These are phyloP conservation scores for Holcopasites calliopsidis DNA, from an alignment of 1,140 invertebrate genomes.

Conservation along the genomic window DNA sequence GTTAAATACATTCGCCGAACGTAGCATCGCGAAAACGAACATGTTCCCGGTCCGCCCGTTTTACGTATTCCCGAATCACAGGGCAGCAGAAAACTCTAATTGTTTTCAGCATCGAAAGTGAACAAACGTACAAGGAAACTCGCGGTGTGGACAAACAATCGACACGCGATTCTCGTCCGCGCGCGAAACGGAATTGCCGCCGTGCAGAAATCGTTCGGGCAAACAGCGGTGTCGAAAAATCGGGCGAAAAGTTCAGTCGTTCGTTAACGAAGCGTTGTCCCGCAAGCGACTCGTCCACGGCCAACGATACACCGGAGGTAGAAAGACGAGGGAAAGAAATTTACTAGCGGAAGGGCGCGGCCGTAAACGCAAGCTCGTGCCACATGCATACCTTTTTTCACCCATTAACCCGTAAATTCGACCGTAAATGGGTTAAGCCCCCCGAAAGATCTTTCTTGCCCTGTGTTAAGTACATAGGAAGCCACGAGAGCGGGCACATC, in stretches of 20 bases:
- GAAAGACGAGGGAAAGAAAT: constrained; percentile 28
- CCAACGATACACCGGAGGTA: background rate
- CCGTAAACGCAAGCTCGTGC: constrained; percentile 25
- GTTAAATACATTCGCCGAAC: no score
- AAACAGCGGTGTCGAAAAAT: no score
- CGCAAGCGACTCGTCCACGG: background rate
- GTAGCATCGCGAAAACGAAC: no score
- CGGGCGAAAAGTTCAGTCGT: background rate
- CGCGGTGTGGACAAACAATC: background rate
- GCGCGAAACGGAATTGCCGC: background rate
- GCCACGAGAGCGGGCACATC: constrained; percentile 34
- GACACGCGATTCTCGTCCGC: background rate
- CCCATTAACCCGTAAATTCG: constrained; percentile 57
- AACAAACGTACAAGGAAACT: background rate
- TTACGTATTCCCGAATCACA: no score
- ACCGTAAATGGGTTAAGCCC: constrained; percentile 48
- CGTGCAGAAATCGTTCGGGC: background rate
- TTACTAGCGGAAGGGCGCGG: constrained; percentile 42
- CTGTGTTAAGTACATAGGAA: background rate
- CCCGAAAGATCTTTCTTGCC: constrained; percentile 34
- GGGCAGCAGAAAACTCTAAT: background rate
- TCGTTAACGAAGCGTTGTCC: background rate
- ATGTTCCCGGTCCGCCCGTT: no score
- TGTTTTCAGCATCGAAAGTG: background rate
- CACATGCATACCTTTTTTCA: no score